Base-by-base conservation (phyloP, 2,888 invertebrate genomes). In the Boloria euphrosyne region DNA sequence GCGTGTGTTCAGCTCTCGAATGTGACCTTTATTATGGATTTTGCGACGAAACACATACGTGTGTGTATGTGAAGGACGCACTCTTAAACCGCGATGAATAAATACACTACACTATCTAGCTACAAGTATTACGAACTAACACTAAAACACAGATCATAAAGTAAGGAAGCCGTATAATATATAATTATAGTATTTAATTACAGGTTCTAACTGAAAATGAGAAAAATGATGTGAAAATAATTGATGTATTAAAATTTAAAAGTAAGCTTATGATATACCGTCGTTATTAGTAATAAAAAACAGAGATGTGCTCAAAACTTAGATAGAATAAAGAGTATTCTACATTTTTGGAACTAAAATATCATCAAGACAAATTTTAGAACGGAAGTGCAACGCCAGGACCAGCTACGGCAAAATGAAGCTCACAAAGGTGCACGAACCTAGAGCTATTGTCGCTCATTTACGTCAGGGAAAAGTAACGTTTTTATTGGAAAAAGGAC, bases 1-100 rank as follows among this genome's bases (percentile, higher is more conserved):
- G 67, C 57, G 57, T 54, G 60, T 65, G 65, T 57, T 50, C 62
- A 66, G 62, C 66, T 66, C 66, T 68, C 66, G 62, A 66, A 68
- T 60, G 66, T 68, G 66, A 66, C 66, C 68, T 68, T 68, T 68
- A 50, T 66, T 53, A 49, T 55, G 61, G 61, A 64, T 55, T 61
- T 53, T 59, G 58, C 62, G 62, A 58, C 68, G 44, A 16, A 54
- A 58, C 62, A 64, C 64, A 64, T 65, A 58, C 44, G 18, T 27
- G 57, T 22, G 52, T 47, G 55, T 22, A n/a, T 18, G 44, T n/a
- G 44, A 55, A 55, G 55, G 57, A 57, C 57, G 57, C 57, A 57
- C 57, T 57, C 46, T 57, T 22, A 57, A 46, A 31, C 44, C 51
- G 46, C 46, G 52, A 60, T 49, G 22, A 13, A 38, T n/a, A 17